Evolutionary conservation across 2,888 invertebrate species (phyloP), one percentile per base, ranked within the genome.

Genomic region (Polyploca ridens): DNA sequence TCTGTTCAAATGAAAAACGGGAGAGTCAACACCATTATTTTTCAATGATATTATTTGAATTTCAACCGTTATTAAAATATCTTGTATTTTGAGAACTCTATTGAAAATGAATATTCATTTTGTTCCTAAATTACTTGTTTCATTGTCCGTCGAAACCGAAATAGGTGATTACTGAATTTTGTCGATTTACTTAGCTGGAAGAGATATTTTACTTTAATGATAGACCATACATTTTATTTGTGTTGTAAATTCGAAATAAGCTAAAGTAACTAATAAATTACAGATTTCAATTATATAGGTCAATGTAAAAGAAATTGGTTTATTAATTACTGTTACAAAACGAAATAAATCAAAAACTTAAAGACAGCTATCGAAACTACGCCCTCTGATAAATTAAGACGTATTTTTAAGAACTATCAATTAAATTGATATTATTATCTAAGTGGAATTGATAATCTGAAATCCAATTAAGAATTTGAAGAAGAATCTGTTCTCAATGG

Each of bases 11-110:
- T 83, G 81, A 83, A 82, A 81, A 81, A 54, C 54, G 78, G 79
- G 71, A 74, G 79, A 84, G 80, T 80, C 83, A 84, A 86, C 82
- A 80, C 79, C 78, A 78, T 82, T 83, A 83, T 82, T 79, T 80
- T 75, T 78, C 70, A 79, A 79, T 75, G 70, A 77, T 79, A 80
- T 77, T 75, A 76, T 79, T 77, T 74, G 46, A 69, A 67, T 68
- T 68, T 68, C 75, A 62, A 49, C 19, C 62, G 62, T 65, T 66
- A 62, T 58, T 63, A 58, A 35, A 63, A 60, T 64, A 66, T 62
- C 54, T 27, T 33, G 60, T 33, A 27, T 60, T 65, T 64, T 19
- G 54, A 54, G 19, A 54, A 19, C 10, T 19, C 10, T 19, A 54
- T 54, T 54, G 19, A 19, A 19, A 54, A 16, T 61, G 16, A 16